Conservation (phyloP, 1,140 invertebrate species). For the Drosophila takahashii region DNA sequence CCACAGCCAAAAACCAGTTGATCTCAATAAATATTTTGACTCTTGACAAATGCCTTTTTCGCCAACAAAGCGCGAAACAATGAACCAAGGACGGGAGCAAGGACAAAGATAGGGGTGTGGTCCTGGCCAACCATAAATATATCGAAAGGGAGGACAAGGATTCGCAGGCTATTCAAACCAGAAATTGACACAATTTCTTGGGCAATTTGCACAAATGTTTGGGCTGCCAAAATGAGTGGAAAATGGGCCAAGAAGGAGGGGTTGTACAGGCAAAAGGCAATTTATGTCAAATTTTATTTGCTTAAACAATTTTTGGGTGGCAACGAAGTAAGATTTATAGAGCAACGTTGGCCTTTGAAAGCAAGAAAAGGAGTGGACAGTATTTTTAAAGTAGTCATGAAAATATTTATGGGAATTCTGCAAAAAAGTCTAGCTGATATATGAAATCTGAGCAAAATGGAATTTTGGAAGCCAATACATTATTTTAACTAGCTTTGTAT, state of each 20-base stretch:
- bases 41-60: slow-evolving; percentile 71
- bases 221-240: slow-evolving; percentile 12
- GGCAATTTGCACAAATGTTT: slow-evolving; percentile 44
- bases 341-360: slow-evolving; percentile 9
- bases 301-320: slow-evolving; percentile 33
- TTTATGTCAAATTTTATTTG: slow-evolving; percentile 59
- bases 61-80: slow-evolving; percentile 48
- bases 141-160: slow-evolving; percentile 12
- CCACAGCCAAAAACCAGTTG: slow-evolving; percentile 68
- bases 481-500: no score
- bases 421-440: no score
- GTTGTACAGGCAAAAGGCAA: slow-evolving; percentile 30
- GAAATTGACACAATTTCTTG: slow-evolving; percentile 45
- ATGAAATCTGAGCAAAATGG: background rate
- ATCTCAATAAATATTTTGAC: slow-evolving; percentile 84
- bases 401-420: background rate
- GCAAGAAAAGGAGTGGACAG: background rate
- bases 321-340: slow-evolving; percentile 34
- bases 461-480: background rate
- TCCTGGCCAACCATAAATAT: slow-evolving; percentile 41
- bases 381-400: background rate
- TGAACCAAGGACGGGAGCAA: slow-evolving; percentile 36
- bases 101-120: slow-evolving; percentile 43
- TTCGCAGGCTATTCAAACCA: slow-evolving; percentile 35
- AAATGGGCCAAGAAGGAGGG: slow-evolving; percentile 42